Conservation (phyloP, 1,140 invertebrate genomes). For the Pogonomyrmex barbatus region DNA sequence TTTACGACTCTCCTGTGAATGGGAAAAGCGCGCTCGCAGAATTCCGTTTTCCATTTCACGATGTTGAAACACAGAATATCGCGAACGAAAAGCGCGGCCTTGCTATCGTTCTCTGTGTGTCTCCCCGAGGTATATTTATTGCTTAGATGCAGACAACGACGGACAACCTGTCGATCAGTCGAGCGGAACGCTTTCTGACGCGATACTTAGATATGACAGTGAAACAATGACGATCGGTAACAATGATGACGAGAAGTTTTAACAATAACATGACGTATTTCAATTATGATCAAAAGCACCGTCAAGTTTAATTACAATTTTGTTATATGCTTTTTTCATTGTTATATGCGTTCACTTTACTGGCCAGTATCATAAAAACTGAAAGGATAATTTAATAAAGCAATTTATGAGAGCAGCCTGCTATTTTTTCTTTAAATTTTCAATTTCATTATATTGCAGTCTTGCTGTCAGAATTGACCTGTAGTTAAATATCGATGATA, state of each 20-base stretch:
- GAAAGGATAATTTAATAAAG: not conserved
- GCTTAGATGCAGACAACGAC: slow-evolving; percentile 43
- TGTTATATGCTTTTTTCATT: not conserved
- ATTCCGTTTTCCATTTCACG: slow-evolving; percentile 48
- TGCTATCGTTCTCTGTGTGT: not conserved
- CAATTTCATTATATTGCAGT: not conserved
- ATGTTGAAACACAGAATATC: slow-evolving; percentile 47
- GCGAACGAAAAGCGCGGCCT: slow-evolving; percentile 16
- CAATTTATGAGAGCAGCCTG: not conserved
- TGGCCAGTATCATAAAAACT: not conserved
- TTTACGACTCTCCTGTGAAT: slow-evolving; percentile 58
- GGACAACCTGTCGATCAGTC: slow-evolving; percentile 45
- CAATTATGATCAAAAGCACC: slow-evolving; percentile 13
- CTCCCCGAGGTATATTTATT: slow-evolving; percentile 49
- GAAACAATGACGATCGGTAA: slow-evolving; percentile 17
- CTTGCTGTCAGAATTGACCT: slow-evolving; percentile 52
- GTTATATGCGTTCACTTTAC: not conserved
- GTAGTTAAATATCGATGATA: slow-evolving; percentile 68
- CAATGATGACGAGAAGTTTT: slow-evolving; percentile 11
- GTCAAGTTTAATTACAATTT: slow-evolving; percentile 23
- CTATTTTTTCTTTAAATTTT: not conserved
- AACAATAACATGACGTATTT: slow-evolving; percentile 1
- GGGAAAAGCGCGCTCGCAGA: slow-evolving; percentile 31
- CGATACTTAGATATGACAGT: slow-evolving; percentile 32
- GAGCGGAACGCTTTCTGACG: slow-evolving; percentile 35